Conservation (phyloP, 1,140 invertebrate species). For the Sitobion miscanthi region DNA sequence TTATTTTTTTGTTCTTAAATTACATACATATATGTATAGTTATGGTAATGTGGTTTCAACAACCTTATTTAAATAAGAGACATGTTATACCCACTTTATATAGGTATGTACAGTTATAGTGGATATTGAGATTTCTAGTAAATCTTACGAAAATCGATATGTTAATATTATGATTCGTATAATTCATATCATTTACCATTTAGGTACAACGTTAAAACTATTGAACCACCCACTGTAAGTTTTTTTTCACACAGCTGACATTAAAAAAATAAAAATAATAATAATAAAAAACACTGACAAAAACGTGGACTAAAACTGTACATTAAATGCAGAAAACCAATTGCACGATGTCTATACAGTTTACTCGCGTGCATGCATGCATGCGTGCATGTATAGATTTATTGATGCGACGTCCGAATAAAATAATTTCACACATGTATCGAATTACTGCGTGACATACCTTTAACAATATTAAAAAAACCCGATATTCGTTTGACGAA, state of each 20-base stretch:
- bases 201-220: neutral
- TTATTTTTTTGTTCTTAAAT: neutral
- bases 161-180: neutral
- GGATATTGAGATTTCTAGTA: neutral
- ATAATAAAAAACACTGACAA: neutral
- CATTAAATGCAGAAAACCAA: neutral
- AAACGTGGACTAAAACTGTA: neutral
- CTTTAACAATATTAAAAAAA: neutral
- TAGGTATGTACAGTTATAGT: too few species aligned
- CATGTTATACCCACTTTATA: neutral
- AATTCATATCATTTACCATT: neutral
- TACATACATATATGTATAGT: neutral
- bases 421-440: slow-evolving; percentile 37
- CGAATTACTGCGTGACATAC: neutral
- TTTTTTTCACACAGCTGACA: neutral
- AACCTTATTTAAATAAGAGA: neutral
- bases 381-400: neutral
- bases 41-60: neutral
- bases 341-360: neutral
- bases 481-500: neutral
- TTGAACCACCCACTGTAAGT: neutral
- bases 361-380: neutral
- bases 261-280: neutral
- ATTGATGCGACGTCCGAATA: neutral
- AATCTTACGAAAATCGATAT: neutral